Conservation (phyloP, 2,113 vertebrate species). For the Corythoichthys haematopterus region DNA sequence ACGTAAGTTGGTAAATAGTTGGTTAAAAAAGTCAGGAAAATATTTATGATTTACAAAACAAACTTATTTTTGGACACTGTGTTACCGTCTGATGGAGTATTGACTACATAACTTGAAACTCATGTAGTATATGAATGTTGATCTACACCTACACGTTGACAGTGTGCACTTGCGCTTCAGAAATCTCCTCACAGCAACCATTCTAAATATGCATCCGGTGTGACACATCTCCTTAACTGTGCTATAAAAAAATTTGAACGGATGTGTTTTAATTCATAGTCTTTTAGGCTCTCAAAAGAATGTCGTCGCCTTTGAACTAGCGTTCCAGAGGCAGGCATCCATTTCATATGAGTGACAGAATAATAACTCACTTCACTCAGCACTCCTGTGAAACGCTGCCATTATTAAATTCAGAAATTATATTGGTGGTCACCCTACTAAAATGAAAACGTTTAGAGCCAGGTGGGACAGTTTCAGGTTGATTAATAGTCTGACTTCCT, state of each 20-base stretch:
- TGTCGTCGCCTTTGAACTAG: slow-evolving; percentile 10
- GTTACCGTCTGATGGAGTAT: too few species aligned
- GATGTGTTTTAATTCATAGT: slow-evolving; percentile 11
- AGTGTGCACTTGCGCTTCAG: background rate
- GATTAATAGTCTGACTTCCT: slow-evolving; percentile 83
- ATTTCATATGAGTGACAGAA: slow-evolving; percentile 37
- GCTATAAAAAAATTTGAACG: background rate
- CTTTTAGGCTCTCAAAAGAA: slow-evolving; percentile 43
- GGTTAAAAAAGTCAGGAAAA: too few species aligned
- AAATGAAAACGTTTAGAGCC: slow-evolving; percentile 79
- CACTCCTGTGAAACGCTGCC: slow-evolving; percentile 43
- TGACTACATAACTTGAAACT: too few species aligned
- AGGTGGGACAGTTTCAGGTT: slow-evolving; percentile 66
- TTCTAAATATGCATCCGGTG: background rate
- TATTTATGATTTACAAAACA: too few species aligned
- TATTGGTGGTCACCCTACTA: slow-evolving; percentile 70
- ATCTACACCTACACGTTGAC: background rate
- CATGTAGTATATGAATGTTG: too few species aligned
- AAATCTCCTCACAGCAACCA: background rate
- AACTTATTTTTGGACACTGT: too few species aligned
- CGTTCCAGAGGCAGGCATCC: slow-evolving; percentile 32
- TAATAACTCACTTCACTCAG: slow-evolving; percentile 37
- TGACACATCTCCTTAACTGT: background rate
- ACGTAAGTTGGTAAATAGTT: too few species aligned
- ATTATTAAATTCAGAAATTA: slow-evolving; percentile 45